phyloP scores from a whole-genome alignment of 2,113 vertebrate species.

The Orthonyx spaldingii region DNA sequence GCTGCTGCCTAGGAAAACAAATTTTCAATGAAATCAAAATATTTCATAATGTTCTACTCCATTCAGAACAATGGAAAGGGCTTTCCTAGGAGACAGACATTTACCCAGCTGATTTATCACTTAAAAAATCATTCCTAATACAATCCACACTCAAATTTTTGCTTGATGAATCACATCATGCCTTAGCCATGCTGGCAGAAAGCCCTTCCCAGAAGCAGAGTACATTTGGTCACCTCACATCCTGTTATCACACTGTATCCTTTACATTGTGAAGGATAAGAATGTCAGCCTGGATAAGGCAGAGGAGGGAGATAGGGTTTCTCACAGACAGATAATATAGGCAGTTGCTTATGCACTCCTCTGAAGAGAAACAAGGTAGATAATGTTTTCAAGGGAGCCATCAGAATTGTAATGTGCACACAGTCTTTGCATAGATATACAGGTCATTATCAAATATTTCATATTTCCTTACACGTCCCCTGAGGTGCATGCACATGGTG shows the following conservation, averaged over 20 bases:
- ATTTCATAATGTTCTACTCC: not conserved
- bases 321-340: not conserved
- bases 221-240: not conserved
- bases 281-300: not conserved
- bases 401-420: not conserved
- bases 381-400: not conserved
- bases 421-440: not conserved
- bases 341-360: not conserved
- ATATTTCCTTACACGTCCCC: not conserved
- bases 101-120: not conserved
- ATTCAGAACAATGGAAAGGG: not conserved
- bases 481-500: not conserved
- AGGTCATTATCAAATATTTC: not conserved
- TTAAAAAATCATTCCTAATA: slow-evolving; percentile 4
- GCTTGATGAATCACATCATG: not conserved
- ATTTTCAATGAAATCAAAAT: not conserved
- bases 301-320: not conserved
- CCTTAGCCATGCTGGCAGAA: not conserved
- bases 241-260: not conserved
- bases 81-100: not conserved
- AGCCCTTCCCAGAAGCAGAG: not conserved
- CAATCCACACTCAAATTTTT: not conserved
- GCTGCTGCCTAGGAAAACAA: not conserved
- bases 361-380: not conserved
- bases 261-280: not conserved